phyloP scores from a whole-genome alignment of 2,888 invertebrate species.

The Zygothrica quintamaculata region DNA sequence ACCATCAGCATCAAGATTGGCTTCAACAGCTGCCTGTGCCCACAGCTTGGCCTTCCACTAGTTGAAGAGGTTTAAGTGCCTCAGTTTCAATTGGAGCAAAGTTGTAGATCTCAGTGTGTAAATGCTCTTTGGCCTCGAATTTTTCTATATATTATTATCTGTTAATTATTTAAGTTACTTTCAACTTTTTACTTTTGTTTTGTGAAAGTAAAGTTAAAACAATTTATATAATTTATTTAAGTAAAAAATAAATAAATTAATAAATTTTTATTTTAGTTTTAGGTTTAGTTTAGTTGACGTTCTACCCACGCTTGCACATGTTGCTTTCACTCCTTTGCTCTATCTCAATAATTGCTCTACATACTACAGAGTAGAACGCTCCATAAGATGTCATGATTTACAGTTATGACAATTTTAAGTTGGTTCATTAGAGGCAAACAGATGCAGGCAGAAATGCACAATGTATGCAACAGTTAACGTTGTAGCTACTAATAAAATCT shows the following conservation, averaged over 20 bases:
- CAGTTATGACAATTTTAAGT: conserved; percentile 81
- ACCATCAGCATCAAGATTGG: conserved; percentile 37
- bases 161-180: no score
- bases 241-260: no score
- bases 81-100: conserved; percentile 48
- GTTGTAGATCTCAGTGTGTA: conserved; percentile 48
- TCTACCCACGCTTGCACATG: conserved; percentile 50
- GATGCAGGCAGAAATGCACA: conserved; percentile 38
- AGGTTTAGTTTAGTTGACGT: conserved; percentile 26
- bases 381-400: conserved; percentile 75
- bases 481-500: conserved; percentile 21
- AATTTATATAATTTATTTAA: no score
- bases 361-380: conserved; percentile 60
- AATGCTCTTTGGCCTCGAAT: conserved; percentile 45
- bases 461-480: no score
- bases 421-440: conserved; percentile 72
- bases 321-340: conserved; percentile 22
- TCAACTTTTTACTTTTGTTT: no score
- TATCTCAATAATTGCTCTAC: conserved; percentile 64
- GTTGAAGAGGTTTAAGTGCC: conserved; percentile 50
- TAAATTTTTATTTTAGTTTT: background rate
- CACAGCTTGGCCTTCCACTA: conserved; percentile 64
- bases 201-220: no score
- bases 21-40: conserved; percentile 36
- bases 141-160: no score